Evolutionary conservation across 2,888 invertebrate genomes (phyloP).

Genomic region (Andrena hattorfiana): DNA sequence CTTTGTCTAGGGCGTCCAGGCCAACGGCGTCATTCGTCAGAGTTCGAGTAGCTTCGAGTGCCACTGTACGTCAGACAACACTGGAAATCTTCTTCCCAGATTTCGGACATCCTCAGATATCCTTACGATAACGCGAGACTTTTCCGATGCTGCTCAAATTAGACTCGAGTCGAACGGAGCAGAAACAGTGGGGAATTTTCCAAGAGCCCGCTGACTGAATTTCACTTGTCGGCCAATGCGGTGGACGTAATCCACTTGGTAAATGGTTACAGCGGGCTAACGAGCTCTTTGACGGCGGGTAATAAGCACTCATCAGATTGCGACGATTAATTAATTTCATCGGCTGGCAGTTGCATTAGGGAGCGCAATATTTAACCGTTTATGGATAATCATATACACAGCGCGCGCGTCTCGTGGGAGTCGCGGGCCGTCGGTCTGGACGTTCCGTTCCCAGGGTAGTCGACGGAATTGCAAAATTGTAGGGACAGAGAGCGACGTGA

Average conservation of each 20-base stretch:
- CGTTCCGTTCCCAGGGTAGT: conserved; percentile 50
- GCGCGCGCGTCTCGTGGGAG: conserved; percentile 57
- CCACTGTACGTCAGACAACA: not conserved
- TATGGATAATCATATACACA: conserved; percentile 63
- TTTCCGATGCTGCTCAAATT: no score
- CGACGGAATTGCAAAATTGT: conserved; percentile 49
- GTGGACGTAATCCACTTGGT: not conserved
- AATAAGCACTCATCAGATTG: conserved; percentile 35
- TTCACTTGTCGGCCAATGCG: not conserved
- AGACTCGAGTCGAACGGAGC: not conserved
- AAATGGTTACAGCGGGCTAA: conserved; percentile 21
- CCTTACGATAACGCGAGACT: no score
- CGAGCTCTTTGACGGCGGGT: conserved; percentile 25
- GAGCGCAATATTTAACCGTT: conserved; percentile 62
- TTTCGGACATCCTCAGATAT: no score
- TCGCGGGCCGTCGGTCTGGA: conserved; percentile 41
- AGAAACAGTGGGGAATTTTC: not conserved
- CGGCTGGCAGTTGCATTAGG: conserved; percentile 31
- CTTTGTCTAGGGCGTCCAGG: conserved; percentile 46
- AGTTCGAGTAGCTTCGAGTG: conserved; percentile 22
- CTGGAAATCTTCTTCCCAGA: no score
- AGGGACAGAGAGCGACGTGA: conserved; percentile 7
- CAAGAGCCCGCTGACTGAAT: not conserved
- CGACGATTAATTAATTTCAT: conserved; percentile 60
- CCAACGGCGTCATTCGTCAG: conserved; percentile 24